Base-by-base conservation (phyloP, 1,140 invertebrate species). In the Brachionus rubens region DNA sequence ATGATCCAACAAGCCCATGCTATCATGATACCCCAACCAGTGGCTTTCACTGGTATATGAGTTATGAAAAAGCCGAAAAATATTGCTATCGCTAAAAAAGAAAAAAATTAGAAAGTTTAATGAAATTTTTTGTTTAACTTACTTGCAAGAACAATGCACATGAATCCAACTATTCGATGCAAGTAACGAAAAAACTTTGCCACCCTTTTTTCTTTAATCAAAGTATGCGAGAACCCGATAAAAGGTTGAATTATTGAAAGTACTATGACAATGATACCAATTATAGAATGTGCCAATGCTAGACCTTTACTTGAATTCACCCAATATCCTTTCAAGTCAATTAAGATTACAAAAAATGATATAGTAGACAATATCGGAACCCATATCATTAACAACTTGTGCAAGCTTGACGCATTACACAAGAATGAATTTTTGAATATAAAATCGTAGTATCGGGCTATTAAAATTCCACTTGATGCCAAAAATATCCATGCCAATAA, bases 401-500 rank as follows among this genome's bases (percentile, higher is more conserved):
- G 68, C 3, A 72, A 5, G 7, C 14, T 19, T 36, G 3, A 19
- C 0, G 28, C 48, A 48, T 41, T 54, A 14, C 48, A 50, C 24
- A 21, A 40, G 9, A 26, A 0, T 1, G 36, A 10, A 28, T 50
- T 65, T 46, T 43, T 41, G 40, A 65, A 65, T 19, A 65, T 46
- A 41, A 43, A 65, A 26, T 65, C 59, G 43, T 43, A 65, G n/a
- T 65, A 65, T 9, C 68, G n/a, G 12, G 46, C 46, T 16, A 72
- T 50, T 19, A 72, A 16, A 36, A 72, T 28, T 24, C 43, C 68
- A 41, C 33, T 72, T 19, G 68, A 72, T 40, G 68, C 46, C 12
- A 48, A 54, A 50, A 48, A 48, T 7, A 72, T 33, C 68, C 68
- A 72, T 12, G 68, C 68, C 10, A 72, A 50, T 12, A 72, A 21